Percentiles rank a stretch among this genome's conserved stretches.
Evolutionary conservation across 2,113 vertebrate species (phyloP).

Genomic region (Oostethus manadensis): DNA sequence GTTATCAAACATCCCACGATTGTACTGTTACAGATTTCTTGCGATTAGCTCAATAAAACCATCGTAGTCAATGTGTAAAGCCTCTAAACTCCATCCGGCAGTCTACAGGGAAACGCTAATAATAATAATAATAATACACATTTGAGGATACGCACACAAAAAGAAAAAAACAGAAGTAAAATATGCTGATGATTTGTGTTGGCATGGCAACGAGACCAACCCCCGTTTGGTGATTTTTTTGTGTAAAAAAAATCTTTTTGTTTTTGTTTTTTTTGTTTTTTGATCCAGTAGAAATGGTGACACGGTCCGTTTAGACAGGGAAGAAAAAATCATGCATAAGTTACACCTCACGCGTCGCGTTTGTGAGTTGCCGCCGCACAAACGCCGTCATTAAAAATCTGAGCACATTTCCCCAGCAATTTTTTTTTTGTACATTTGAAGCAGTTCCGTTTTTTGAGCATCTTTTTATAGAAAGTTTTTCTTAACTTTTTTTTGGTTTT

Average conservation of each 20-base stretch:
- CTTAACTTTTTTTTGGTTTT: conserved; percentile 30
- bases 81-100: conserved; percentile 32
- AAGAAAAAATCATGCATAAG: conserved; percentile 73
- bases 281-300: conserved; percentile 63
- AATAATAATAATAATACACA: conserved; percentile 35
- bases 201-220: conserved; percentile 68
- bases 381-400: conserved; percentile 43
- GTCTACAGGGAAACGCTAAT: conserved; percentile 17
- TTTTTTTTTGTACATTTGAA: conserved; percentile 56
- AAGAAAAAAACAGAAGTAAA: conserved; percentile 41
- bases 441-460: conserved; percentile 26
- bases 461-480: conserved; percentile 31
- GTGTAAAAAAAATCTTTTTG: conserved; percentile 68
- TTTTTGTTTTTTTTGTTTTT: conserved; percentile 15
- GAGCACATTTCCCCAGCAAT: conserved; percentile 45
- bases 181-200: conserved; percentile 71
- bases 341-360: conserved; percentile 64
- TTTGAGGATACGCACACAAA: conserved; percentile 31
- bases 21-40: conserved; percentile 32
- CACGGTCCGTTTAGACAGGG: conserved; percentile 62
- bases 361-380: conserved; percentile 35
- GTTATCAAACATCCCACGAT: conserved; percentile 38
- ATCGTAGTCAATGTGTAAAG: conserved; percentile 37
- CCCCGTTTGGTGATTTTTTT: conserved; percentile 34
- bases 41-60: conserved; percentile 53